Evolutionary conservation across 1,140 invertebrate genomes (phyloP).

Genomic region (Plutomurus gul): DNA sequence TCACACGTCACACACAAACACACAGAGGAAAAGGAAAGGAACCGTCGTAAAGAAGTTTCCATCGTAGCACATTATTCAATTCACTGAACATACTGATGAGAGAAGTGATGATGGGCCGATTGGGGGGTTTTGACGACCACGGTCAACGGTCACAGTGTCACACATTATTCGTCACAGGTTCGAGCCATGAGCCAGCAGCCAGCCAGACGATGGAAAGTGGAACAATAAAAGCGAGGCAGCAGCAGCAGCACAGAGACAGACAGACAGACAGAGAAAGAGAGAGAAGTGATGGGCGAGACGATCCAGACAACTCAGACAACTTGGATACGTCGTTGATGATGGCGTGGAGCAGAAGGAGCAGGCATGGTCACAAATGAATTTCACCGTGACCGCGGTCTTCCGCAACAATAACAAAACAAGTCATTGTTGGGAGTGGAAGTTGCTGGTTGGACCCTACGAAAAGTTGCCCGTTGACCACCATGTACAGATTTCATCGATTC

Average conservation of each 20-base stretch:
- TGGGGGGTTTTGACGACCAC: too few relatives aligned
- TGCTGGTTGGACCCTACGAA: not conserved
- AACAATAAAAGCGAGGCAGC: not conserved
- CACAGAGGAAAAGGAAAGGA: too few relatives aligned
- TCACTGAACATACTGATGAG: too few relatives aligned
- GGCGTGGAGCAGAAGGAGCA: not conserved
- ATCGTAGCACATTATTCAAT: too few relatives aligned
- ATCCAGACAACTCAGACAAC: not conserved
- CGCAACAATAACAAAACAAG: not conserved
- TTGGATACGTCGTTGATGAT: not conserved
- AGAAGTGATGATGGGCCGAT: too few relatives aligned
- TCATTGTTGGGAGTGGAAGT: not conserved
- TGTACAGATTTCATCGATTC: constrained; percentile 50
- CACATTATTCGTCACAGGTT: too few relatives aligned
- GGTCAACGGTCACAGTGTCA: too few relatives aligned
- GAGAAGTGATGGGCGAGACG: not conserved
- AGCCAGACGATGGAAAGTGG: not conserved
- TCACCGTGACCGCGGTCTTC: not conserved
- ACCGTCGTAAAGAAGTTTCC: too few relatives aligned
- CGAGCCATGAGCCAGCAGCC: too few relatives aligned
- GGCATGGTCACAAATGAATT: not conserved
- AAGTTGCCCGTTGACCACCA: constrained; percentile 47
- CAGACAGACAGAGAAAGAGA: constrained; percentile 1
- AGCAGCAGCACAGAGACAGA: not conserved
- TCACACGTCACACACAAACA: too few relatives aligned